Evolutionary conservation across 2,113 vertebrate species (phyloP), one percentile per base, ranked within the genome.

Genomic region (Dissostichus mawsoni): DNA sequence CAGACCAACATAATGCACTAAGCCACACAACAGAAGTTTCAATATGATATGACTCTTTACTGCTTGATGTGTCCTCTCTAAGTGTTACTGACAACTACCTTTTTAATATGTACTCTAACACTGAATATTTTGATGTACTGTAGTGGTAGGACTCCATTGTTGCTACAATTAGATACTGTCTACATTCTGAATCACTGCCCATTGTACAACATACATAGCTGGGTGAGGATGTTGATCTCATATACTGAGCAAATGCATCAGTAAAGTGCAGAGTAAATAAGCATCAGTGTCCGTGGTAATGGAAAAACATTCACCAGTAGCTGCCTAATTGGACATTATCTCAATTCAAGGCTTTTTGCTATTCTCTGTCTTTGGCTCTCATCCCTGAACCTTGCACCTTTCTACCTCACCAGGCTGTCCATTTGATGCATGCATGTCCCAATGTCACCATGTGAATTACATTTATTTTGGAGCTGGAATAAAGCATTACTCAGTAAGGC

Each of bases 321-420:
- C 73, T 66, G 45, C 76, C 70, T 76, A 76, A 87, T 90, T 87
- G 68, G 80, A 85, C 73, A 85, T 81, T 85, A 86, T 83, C 78
- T 84, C 76, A 81, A 78, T 82, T 86, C 50, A 80, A 73, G 47
- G 70, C 63, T 81, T 88, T 88, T 73, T 82, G 65, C 64, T 61
- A 23, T 78, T 76, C 51, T 69, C 25, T 45, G 51, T 83, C 61
- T 67, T 64, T 78, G 67, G 68, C 79, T 78, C 58, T 76, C 68
- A 61, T 69, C 64, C 45, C 59, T 69, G 47, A 44, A 69, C 58
- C 55, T 62, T 72, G 36, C 71, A 52, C 70, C 10, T 76, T 8
- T 82, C 68, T 68, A 48, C 47, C 50, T 61, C 55, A 84, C 11
- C 29, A 67, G 48, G 23, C 36, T 70, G 70, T 63, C 76, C 29